Evolutionary conservation across 2,797 vertebrate species (phyloP).

Genomic region (Sciaenops ocellatus): DNA sequence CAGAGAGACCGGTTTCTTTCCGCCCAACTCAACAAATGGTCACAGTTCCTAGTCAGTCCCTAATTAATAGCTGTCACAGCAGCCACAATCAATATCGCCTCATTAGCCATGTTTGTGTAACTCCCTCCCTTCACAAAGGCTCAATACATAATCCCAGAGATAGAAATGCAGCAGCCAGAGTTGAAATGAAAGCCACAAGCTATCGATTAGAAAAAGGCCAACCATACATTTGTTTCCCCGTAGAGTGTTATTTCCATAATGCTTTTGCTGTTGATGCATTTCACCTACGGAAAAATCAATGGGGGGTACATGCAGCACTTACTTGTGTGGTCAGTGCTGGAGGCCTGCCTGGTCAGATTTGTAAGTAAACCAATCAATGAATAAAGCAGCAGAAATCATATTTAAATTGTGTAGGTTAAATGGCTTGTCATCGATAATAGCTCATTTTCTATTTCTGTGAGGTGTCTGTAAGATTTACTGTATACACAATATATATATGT

Average conservation of each 20-base stretch:
- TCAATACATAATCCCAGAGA: constrained; percentile 67
- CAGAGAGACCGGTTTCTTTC: constrained; percentile 45
- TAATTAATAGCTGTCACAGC: constrained; percentile 85
- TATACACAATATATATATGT: not conserved
- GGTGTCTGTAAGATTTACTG: constrained; percentile 32
- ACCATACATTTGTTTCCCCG: constrained; percentile 68
- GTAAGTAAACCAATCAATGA: constrained; percentile 58
- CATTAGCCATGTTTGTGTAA: constrained; percentile 80
- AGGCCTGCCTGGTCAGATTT: constrained; percentile 54
- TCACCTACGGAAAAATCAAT: constrained; percentile 71
- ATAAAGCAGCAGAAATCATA: constrained; percentile 36
- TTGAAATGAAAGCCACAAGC: constrained; percentile 69
- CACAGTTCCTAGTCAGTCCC: constrained; percentile 67
- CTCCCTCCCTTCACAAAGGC: constrained; percentile 58
- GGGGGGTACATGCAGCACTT: constrained; percentile 43
- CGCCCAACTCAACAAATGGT: constrained; percentile 64
- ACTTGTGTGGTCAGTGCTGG: constrained; percentile 56
- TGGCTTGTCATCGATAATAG: constrained; percentile 27
- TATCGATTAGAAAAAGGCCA: constrained; percentile 68
- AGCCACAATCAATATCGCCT: constrained; percentile 84
- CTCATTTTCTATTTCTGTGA: constrained; percentile 15
- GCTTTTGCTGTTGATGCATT: constrained; percentile 69
- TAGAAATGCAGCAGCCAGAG: constrained; percentile 65
- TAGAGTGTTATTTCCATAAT: constrained; percentile 68
- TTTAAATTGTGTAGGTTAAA: constrained; percentile 12